These are phyloP conservation scores for Penelope pileata DNA, from an alignment of 2,113 vertebrate species.

Conservation along the genomic window DNA sequence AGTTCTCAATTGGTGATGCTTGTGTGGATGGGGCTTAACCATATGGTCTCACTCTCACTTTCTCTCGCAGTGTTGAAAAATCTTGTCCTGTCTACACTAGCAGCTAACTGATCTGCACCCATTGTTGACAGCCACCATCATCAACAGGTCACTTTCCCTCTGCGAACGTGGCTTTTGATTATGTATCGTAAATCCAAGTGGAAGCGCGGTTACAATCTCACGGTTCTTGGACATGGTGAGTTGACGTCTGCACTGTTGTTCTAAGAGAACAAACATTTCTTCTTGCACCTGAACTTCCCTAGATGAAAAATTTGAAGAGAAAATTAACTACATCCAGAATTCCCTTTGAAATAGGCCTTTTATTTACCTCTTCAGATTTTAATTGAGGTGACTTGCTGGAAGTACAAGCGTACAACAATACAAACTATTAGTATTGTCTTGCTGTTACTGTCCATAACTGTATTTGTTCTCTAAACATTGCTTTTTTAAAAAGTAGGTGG, in stretches of 20 bases:
- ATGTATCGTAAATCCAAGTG: slow-evolving; percentile 66
- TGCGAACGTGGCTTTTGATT: not conserved
- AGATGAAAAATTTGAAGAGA: not conserved
- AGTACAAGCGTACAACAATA: not conserved
- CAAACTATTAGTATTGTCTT: not conserved
- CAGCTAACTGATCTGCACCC: slow-evolving; percentile 50
- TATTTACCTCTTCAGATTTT: not conserved
- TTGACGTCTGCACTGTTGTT: not conserved
- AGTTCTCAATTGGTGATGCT: not conserved
- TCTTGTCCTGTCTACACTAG: slow-evolving; percentile 57
- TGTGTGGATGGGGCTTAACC: slow-evolving; percentile 43
- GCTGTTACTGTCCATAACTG: not conserved
- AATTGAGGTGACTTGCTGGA: not conserved
- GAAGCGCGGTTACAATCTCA: slow-evolving; percentile 35
- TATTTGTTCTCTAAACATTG: not conserved
- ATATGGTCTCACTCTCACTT: slow-evolving; percentile 55
- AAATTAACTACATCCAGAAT: not conserved
- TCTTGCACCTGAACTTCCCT: not conserved
- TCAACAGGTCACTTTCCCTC: slow-evolving; percentile 14
- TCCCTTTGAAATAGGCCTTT: not conserved
- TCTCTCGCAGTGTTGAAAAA: slow-evolving; percentile 62
- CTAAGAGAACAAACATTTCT: not conserved
- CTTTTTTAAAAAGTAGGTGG: not conserved
- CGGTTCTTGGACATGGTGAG: slow-evolving; percentile 28
- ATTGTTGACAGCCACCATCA: slow-evolving; percentile 51